Conservation (phyloP, 2,113 vertebrate genomes). For the Oryzias celebensis region DNA sequence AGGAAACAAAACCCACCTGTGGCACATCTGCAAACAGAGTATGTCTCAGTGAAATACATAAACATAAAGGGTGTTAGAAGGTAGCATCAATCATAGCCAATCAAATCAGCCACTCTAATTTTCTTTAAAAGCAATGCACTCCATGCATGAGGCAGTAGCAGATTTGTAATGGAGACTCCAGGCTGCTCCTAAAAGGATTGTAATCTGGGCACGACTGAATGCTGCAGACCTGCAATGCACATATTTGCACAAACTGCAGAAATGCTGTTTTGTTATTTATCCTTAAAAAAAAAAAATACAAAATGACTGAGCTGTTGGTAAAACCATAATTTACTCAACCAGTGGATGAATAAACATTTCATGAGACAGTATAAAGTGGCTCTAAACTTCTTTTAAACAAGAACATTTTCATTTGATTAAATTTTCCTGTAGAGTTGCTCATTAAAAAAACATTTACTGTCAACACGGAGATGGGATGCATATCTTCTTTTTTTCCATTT, state of each 20-base stretch:
- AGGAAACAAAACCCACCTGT: conserved; percentile 32
- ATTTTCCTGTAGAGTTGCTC: too few relatives aligned
- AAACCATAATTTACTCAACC: too few relatives aligned
- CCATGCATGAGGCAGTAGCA: conserved; percentile 29
- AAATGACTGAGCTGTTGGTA: too few relatives aligned
- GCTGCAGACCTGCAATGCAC: conserved; percentile 9
- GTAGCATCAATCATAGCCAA: conserved; percentile 44
- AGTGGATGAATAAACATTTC: too few relatives aligned
- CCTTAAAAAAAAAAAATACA: too few relatives aligned
- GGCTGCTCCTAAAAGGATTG: conserved; percentile 3
- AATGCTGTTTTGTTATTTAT: too few relatives aligned
- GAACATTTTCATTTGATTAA: too few relatives aligned
- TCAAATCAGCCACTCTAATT: conserved; percentile 53
- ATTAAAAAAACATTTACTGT: too few relatives aligned
- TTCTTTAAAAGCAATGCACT: conserved; percentile 38
- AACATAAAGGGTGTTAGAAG: conserved; percentile 31
- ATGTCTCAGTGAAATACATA: conserved; percentile 26
- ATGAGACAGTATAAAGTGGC: too few relatives aligned
- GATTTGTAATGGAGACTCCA: conserved; percentile 39
- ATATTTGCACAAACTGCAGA: background rate
- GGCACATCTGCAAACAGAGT: conserved; percentile 18
- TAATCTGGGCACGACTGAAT: background rate
- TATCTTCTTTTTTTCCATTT: too few relatives aligned
- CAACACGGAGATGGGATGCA: too few relatives aligned
- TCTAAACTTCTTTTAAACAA: too few relatives aligned